Conservation (phyloP, 2,113 vertebrate genomes). For the Galemys pyrenaicus region DNA sequence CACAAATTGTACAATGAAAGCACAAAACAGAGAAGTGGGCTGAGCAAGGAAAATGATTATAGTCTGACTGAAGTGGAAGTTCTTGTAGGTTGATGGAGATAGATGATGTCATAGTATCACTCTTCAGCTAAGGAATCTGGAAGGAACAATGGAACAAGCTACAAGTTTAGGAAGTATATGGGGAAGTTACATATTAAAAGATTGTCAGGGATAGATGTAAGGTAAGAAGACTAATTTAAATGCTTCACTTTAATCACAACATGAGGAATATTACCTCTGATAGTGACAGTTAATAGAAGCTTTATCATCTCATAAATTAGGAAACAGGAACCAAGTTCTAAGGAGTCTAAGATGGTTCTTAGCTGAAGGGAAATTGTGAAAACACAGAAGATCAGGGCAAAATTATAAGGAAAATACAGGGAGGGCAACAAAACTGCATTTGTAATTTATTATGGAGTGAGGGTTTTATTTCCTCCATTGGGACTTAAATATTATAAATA, state of each 20-base stretch:
- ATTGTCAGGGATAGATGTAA: neutral
- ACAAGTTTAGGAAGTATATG: neutral
- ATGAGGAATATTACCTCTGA: neutral
- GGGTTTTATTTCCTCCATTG: neutral
- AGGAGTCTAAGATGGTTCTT: neutral
- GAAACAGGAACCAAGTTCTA: neutral
- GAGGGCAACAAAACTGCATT: neutral
- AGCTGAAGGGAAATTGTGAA: neutral
- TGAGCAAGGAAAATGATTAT: neutral
- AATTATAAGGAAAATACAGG: neutral
- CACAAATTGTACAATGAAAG: neutral
- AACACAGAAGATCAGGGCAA: neutral
- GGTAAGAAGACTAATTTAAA: neutral
- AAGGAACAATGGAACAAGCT: neutral
- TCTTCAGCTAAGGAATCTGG: neutral
- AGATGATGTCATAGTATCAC: neutral
- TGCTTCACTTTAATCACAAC: neutral
- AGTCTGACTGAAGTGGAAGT: neutral
- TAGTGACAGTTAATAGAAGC: neutral
- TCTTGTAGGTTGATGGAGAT: neutral
- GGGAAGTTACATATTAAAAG: neutral
- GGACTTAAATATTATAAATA: neutral
- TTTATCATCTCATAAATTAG: neutral
- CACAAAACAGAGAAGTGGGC: neutral
- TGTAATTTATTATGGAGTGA: neutral